These are phyloP conservation scores for Upupa epops DNA, from an alignment of 2,113 vertebrate genomes.

Conservation along the genomic window DNA sequence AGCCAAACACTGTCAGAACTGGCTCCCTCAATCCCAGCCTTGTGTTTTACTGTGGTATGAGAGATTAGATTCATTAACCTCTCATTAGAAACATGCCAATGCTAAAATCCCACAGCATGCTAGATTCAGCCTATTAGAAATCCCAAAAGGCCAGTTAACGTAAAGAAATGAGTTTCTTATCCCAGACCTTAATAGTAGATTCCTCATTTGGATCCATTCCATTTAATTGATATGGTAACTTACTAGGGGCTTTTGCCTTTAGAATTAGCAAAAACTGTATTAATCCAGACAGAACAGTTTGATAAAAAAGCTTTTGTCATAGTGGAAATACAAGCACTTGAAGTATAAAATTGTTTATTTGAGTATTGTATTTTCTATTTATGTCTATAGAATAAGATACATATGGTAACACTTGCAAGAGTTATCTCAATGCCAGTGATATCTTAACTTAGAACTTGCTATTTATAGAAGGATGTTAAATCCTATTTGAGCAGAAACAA, in stretches of 20 bases:
- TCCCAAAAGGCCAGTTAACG: slow-evolving; percentile 12
- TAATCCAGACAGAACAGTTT: background rate
- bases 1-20: slow-evolving; percentile 33
- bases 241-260: background rate
- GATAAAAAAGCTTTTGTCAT: background rate
- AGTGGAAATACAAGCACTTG: background rate
- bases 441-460: background rate
- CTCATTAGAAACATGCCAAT: slow-evolving; percentile 53
- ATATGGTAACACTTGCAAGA: background rate
- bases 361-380: background rate
- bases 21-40: slow-evolving; percentile 36
- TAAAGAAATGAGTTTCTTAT: slow-evolving; percentile 25
- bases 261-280: background rate
- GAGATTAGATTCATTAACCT: slow-evolving; percentile 65
- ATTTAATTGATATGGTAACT: background rate
- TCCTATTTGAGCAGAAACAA: background rate
- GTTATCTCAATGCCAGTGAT: background rate
- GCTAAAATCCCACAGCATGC: slow-evolving; percentile 23
- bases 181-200: slow-evolving; percentile 22
- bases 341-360: background rate
- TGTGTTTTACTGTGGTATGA: slow-evolving; percentile 26
- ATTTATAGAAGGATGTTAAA: background rate
- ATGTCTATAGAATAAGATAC: background rate
- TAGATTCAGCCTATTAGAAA: slow-evolving; percentile 37
- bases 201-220: background rate